Conservation (phyloP, 1,140 invertebrate genomes). For the Micrasema minimum region DNA sequence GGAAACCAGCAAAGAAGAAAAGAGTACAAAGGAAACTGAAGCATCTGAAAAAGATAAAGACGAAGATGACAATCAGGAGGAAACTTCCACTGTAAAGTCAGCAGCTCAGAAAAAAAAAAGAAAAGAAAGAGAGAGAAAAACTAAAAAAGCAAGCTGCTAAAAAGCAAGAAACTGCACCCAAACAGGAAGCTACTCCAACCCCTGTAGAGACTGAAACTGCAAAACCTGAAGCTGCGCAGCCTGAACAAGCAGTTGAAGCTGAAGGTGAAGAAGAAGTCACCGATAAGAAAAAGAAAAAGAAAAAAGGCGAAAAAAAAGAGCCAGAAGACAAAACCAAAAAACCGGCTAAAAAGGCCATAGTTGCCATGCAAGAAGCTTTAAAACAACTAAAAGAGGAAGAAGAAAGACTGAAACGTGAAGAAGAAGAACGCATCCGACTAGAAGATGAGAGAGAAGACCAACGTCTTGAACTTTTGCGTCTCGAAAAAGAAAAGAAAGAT, state of each 20-base stretch:
- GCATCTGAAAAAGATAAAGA: conserved; percentile 61
- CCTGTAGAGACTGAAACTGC: conserved; percentile 52
- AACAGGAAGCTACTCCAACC: conserved; percentile 53
- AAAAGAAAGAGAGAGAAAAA: conserved; percentile 86
- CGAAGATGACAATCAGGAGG: conserved; percentile 68
- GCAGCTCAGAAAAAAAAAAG: conserved; percentile 90
- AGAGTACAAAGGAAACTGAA: conserved; percentile 65
- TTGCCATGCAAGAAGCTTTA: conserved; percentile 89
- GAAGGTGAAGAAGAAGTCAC: conserved; percentile 57
- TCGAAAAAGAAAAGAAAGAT: conserved; percentile 90
- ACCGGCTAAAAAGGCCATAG: conserved; percentile 81
- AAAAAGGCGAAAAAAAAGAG: conserved; percentile 60
- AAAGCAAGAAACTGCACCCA: conserved; percentile 64
- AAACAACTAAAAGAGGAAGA: conserved; percentile 92
- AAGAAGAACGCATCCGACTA: conserved; percentile 81
- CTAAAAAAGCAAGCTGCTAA: conserved; percentile 76
- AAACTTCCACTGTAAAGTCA: conserved; percentile 79
- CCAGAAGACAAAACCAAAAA: conserved; percentile 71
- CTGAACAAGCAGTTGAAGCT: conserved; percentile 59
- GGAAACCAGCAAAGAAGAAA: conserved; percentile 60
- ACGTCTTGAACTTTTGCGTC: conserved; percentile 77
- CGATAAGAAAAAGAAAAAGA: conserved; percentile 70
- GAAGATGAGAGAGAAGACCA: conserved; percentile 80
- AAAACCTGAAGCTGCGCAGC: conserved; percentile 55
- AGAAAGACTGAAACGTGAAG: conserved; percentile 79